Conservation (phyloP, 2,113 vertebrate species). For the Odontophorus gujanensis region DNA sequence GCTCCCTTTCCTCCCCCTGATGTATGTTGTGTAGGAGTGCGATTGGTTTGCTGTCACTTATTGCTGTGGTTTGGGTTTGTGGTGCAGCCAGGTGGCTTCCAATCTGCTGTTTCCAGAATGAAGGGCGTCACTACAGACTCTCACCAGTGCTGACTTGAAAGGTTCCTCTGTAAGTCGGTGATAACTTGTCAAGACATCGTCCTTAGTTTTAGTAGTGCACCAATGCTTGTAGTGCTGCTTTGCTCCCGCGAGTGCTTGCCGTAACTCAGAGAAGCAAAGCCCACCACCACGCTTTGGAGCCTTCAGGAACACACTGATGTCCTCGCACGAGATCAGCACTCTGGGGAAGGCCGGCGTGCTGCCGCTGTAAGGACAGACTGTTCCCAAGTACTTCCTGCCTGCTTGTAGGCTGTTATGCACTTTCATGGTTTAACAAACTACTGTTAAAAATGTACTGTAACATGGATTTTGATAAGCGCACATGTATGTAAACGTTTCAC, state of each 20-base stretch:
- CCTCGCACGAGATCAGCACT: slow-evolving; percentile 28
- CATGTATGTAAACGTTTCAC: slow-evolving; percentile 71
- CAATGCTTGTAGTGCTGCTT: background rate
- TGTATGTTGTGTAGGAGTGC: background rate
- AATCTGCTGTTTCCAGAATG: background rate
- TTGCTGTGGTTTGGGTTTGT: background rate
- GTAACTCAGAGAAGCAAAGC: background rate
- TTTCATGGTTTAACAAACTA: slow-evolving; percentile 73
- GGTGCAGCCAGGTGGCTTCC: background rate
- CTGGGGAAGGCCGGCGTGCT: slow-evolving; percentile 45
- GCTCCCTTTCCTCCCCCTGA: background rate
- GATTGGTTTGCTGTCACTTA: slow-evolving; percentile 10
- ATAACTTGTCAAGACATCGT: background rate
- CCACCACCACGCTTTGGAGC: slow-evolving; percentile 18
- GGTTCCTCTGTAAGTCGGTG: background rate
- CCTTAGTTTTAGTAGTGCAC: slow-evolving; percentile 19
- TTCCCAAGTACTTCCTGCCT: slow-evolving; percentile 71
- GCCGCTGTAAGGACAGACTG: slow-evolving; percentile 63
- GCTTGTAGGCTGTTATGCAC: slow-evolving; percentile 73
- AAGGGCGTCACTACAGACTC: background rate
- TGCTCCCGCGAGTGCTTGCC: slow-evolving; percentile 11
- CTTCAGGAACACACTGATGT: slow-evolving; percentile 40
- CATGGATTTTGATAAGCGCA: slow-evolving; percentile 70
- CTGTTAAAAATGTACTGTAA: slow-evolving; percentile 75
- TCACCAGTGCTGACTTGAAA: slow-evolving; percentile 11